phyloP scores from a whole-genome alignment of 2,888 invertebrate genomes.

The Athrips mouffetella region DNA sequence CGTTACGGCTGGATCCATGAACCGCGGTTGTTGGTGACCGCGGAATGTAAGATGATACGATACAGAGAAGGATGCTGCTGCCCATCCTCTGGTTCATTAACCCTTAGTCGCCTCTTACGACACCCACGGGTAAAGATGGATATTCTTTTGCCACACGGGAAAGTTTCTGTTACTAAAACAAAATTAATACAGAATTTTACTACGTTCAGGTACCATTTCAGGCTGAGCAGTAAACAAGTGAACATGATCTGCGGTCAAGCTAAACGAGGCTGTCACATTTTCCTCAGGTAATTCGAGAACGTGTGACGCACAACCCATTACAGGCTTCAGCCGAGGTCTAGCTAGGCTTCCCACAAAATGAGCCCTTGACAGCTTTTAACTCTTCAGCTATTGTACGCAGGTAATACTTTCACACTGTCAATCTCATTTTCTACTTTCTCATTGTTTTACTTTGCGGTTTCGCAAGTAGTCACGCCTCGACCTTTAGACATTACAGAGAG shows the following conservation, averaged over 20 bases:
- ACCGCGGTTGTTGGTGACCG: too few relatives aligned
- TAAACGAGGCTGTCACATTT: constrained; percentile 6
- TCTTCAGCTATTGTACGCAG: not conserved
- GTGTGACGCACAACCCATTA: constrained; percentile 8
- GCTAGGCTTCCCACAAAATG: constrained; percentile 13
- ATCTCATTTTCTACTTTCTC: not conserved
- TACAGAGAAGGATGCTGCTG: too few relatives aligned
- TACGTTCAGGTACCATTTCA: too few relatives aligned
- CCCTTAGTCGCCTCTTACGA: too few relatives aligned
- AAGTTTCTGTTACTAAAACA: too few relatives aligned
- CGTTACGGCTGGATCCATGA: too few relatives aligned
- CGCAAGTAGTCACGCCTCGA: not conserved
- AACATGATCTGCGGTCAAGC: constrained; percentile 8
- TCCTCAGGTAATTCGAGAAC: constrained; percentile 9
- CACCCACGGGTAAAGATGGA: too few relatives aligned
- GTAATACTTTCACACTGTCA: not conserved
- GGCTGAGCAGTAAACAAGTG: too few relatives aligned
- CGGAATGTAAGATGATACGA: too few relatives aligned
- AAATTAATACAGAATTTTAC: too few relatives aligned
- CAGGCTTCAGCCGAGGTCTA: constrained; percentile 8
- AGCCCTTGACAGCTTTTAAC: constrained; percentile 5
- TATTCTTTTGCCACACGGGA: too few relatives aligned
- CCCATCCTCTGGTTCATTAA: too few relatives aligned
- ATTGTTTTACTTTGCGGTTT: not conserved
- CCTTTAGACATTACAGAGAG: not conserved